Evolutionary conservation across 2,888 invertebrate genomes (phyloP), one percentile per base, ranked within the genome.

Genomic region (Charanyca ferruginea): DNA sequence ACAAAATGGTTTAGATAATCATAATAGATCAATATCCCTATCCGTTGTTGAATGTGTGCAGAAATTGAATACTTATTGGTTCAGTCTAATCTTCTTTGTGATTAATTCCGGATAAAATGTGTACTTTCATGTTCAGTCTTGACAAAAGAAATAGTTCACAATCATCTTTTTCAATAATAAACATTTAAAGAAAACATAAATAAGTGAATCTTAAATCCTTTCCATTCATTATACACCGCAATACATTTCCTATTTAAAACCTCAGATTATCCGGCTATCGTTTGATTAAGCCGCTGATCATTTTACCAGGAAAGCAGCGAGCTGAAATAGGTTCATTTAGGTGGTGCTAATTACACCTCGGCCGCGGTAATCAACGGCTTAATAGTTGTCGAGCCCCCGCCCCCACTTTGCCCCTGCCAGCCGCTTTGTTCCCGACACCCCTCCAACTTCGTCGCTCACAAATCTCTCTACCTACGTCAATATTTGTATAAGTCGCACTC

Each of bases 301-400:
- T 80, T 73, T 83, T 87, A 90, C 89, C 87, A 88, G 89, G 90
- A 85, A 85, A 87, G 85, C 90, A 90, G 88, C 83, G 80, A 77
- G 83, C 80, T 83, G 89, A 85, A 93, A 91, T 90, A 91, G 91
- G 91, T 91, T 92, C 90, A 91, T 93, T 93, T 91, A 89, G 89
- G 86, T 85, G 86, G 87, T 89, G 93, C 92, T 94, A 94, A 94
- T 94, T 93, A 92, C 89, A 79, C 85, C 87, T 83, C 87, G 86
- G 85, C 87, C 86, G 87, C 83, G 85, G 91, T 91, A 92, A 94
- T 93, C 91, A 91, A 89, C 89, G 85, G 88, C 86, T 91, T 90
- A 92, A 93, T 91, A 89, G 89, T 85, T 81, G 85, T 85, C 86
- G 87, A 85, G 85, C 85, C 85, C 78, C 81, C 81, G 73, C 77